Evolutionary conservation across 2,797 vertebrate genomes (phyloP), one percentile per base, ranked within the genome.

Genomic region (Xiphorhynchus erythropygius): DNA sequence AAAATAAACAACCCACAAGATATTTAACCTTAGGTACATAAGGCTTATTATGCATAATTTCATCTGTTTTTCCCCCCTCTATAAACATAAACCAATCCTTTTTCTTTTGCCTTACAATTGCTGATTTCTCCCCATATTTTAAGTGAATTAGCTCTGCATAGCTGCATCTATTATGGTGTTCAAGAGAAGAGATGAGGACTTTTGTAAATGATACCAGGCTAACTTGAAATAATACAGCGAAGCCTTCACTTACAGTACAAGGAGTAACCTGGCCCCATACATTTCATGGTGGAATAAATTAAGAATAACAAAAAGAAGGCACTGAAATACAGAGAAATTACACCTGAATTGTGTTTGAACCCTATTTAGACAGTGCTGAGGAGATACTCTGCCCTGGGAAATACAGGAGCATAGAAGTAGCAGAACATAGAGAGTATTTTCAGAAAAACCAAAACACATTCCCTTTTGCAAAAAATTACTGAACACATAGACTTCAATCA

Each of bases 201-300:
- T 55, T 44, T 75, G 35, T 60, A 90, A 88, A 56, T 65, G 28
- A 46, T 79, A 87, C 73, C 67, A 83, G 42, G 47, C 68, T 84
- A 86, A 89, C 62, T 62, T 94, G 62, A 89, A 87, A 93, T 84
- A 88, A 83, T 68, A 75, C 23, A 90, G 63, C 15, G 60, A 52
- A 80, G 49, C 15, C 49, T 89, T 92, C 37, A 92, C 18, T 80
- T 52, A 7, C 8, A n/a, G 87, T 77, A n/a, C 77, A 94, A 89
- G 86, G 55, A 52, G 15, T 70, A 92, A 80, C 30, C 24, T 63
- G 18, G 17, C 18, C 93, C 41, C 67, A 35, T 15, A n/a, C 7
- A 77, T 25, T 84, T 79, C 18, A 22, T 44, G 4, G 9, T 6
- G 4, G 24, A 56, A 88, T 46, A 94, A 91, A 77, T 63, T 14